Evolutionary conservation across 2,888 invertebrate species (phyloP), one percentile per base, ranked within the genome.

Genomic region (Drosophila hamatofila): DNA sequence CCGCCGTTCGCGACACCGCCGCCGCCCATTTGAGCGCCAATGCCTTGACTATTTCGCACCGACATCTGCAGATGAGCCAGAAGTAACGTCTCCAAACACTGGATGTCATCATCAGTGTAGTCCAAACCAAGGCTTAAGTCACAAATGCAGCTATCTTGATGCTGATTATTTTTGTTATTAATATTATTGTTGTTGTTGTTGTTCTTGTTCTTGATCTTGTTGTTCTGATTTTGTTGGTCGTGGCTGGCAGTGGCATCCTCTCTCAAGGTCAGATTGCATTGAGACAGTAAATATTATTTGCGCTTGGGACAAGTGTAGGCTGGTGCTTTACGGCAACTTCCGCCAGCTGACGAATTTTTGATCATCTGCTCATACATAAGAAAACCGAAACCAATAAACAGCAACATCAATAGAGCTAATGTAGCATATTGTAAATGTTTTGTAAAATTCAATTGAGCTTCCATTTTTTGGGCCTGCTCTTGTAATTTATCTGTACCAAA

Each of bases 351-450:
- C 9, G 25, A n/a, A 18, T 60, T 18, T 6, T 49, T 49, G 8
- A 12, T 23, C n/a, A 60, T 0, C 2, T 94, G 93, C 12, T 91
- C 88, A 79, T 92, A 93, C 48, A 94, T 80, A 62, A 94, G 88
- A 81, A 93, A 94, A 16, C 93, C 90, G 41, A 94, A 88, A 4
- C 92, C 92, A 39, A 93, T 83, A 18, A 93, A 93, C 18, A 94
- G 82, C 42, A 93, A 77, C 16, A 94, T 61, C 46, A 94, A 92
- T 44, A 94, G 81, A 41, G 93, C 79, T 49, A 95, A 91, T n/a
- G 94, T 94, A 4, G 94, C 89, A 68, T 94, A 92, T 84, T 94
- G 94, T 55, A 94, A 90, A 79, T 93, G 93, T 80, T 94, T 94
- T 21, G 93, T 92, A 35, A 92, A 92, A 59, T 92, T 93, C 25